Base-by-base conservation (phyloP, 2,888 invertebrate genomes). In the Rhopalosiphum nymphaeae region DNA sequence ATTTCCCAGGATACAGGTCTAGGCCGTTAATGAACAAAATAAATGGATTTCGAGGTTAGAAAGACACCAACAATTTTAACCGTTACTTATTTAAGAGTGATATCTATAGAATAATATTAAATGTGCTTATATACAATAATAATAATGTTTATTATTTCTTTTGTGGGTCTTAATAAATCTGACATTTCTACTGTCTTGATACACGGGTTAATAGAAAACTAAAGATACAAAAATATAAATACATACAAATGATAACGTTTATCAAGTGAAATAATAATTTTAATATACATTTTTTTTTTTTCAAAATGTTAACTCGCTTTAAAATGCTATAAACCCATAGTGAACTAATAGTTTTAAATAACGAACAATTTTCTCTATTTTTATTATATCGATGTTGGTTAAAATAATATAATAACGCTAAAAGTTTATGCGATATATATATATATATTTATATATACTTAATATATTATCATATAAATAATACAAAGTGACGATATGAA, bases 1-100 rank as follows among this genome's bases (percentile, higher is more conserved):
- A 11, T 91, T 89, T 91, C 84, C 91, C 91, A 42, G 56, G 91
- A 49, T 56, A 84, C 53, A 84, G 84, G 91, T 53, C 57, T 42
- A 56, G 91, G 61, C 53, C 53, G 42, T 53, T 36, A 42, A 5
- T 42, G 49, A 26, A 78, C 9, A n/a, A 61, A 44, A n/a, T 42
- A n/a, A 36, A 46, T 29, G 13, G 21, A 46, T 61, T 46, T 44
- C n/a, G 61, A 61, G 9, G 89, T 21, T 56, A 46, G 5, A 42
- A 56, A 29, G 42, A 56, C 56, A 25, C 3, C 16, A 5, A 87
- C 49, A 49, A 49, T 87, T 49, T 49, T 21, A 16, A 46, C 53
- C 49, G 21, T 21, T 10, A 29, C 5, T n/a, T 16, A 13, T 29
- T 67, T 16, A 67, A n/a, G 5, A 67, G 16, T 16, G n/a, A n/a